Percentiles rank a stretch among this genome's conserved stretches.
Evolutionary conservation across 2,888 invertebrate species (phyloP).

Genomic region (Belgica antarctica): DNA sequence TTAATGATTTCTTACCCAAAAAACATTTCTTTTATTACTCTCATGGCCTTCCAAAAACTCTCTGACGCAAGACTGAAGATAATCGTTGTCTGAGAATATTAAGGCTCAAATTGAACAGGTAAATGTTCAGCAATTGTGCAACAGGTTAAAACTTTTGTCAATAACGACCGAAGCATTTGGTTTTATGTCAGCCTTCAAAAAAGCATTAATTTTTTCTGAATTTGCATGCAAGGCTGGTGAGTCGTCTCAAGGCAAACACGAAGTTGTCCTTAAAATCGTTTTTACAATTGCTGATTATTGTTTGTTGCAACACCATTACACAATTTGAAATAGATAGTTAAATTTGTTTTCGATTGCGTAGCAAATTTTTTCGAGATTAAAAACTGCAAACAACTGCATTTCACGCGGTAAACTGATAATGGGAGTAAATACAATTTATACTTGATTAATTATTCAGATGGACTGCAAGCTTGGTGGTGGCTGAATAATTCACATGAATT

Average conservation of each 20-base stretch:
- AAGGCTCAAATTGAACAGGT: neutral
- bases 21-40: constrained; percentile 1
- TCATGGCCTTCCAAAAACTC: neutral
- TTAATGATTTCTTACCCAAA: constrained; percentile 1
- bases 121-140: neutral
- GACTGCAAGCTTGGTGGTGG: too few species aligned
- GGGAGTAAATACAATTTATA: too few species aligned
- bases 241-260: neutral
- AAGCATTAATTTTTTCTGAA: neutral
- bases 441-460: too few species aligned
- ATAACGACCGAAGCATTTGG: neutral
- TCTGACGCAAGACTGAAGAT: neutral
- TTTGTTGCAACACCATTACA: too few species aligned
- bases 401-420: neutral
- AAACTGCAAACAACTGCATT: neutral
- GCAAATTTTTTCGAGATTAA: neutral
- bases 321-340: too few species aligned
- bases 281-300: neutral
- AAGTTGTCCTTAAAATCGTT: neutral
- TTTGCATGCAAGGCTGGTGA: neutral
- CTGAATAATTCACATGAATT: too few species aligned
- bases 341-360: too few species aligned
- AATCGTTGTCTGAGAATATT: neutral
- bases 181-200: neutral
- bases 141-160: constrained; percentile 7